phyloP scores from a whole-genome alignment of 2,113 vertebrate species.

The Pan troglodytes region NHGRI_mPanTro3-v2.1_pri NC_072407.2:88574501-88575000 shows the following conservation, averaged over 20 bases:
- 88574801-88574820: neutral
- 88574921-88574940: neutral
- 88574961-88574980: neutral
- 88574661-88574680: neutral
- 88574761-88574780: neutral
- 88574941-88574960: neutral
- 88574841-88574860: neutral
- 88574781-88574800: neutral
- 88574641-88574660: neutral
- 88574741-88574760: neutral
- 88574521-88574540: neutral
- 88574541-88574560: neutral
- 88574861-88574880: neutral
- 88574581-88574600: constrained; percentile 26
- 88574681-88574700: neutral
- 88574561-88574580: neutral
- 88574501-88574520: neutral
- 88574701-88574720: neutral
- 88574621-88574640: neutral
- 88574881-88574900: neutral
- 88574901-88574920: neutral
- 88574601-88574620: neutral
- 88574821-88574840: neutral
- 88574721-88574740: neutral
- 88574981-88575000: neutral